A percentile compares a stretch with the other conserved stretches of the same genome.
phyloP scores from a whole-genome alignment of 2,113 vertebrate genomes.

The Pseudonaja textilis region DNA sequence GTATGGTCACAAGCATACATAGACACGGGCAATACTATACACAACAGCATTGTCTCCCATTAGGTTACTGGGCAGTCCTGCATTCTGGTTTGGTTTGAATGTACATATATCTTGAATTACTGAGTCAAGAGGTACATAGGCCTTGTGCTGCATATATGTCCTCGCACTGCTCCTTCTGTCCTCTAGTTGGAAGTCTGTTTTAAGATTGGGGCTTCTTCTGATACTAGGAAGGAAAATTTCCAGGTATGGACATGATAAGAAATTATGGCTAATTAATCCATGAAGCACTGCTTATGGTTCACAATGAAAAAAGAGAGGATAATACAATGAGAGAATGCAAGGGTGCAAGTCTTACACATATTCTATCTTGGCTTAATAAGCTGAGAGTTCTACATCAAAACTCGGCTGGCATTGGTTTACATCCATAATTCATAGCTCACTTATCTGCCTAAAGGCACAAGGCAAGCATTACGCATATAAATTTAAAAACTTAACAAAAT shows the following conservation, averaged over 20 bases:
- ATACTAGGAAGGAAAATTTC: neutral
- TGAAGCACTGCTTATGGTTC: neutral
- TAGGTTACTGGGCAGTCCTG: neutral
- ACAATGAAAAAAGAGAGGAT: neutral
- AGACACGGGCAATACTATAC: neutral
- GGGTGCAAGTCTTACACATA: neutral
- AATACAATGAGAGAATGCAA: neutral
- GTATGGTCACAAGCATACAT: neutral
- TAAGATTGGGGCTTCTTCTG: neutral
- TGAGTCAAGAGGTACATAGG: neutral
- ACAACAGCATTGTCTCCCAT: neutral
- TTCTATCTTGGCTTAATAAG: neutral
- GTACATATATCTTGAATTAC: neutral
- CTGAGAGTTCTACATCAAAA: neutral
- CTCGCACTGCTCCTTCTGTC: neutral
- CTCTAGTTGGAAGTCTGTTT: neutral
- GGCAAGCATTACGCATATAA: neutral
- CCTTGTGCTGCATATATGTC: neutral
- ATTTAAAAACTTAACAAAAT: neutral
- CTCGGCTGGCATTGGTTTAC: neutral
- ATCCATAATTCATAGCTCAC: neutral
- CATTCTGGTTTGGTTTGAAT: neutral
- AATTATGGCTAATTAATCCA: neutral
- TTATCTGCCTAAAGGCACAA: constrained; percentile 4
- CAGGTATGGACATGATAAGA: neutral